Base-by-base conservation (phyloP, 2,888 invertebrate species). In the Caprella mutica region DNA sequence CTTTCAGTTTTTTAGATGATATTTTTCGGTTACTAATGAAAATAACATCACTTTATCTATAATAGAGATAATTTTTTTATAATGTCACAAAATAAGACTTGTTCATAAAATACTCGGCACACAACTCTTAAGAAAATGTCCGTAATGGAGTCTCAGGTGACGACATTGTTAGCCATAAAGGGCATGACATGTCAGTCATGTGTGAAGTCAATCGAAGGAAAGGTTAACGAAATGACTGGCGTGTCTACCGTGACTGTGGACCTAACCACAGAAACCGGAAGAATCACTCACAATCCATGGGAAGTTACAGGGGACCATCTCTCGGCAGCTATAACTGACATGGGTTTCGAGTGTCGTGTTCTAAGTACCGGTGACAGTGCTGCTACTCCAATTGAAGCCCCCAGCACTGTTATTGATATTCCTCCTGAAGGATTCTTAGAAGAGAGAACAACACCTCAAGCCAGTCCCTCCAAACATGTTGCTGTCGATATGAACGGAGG, bases 201-300 rank as follows among this genome's bases (percentile, higher is more conserved):
- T 67, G 77, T 77, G n/a, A 70, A 71, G 39, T 75, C 73, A 63
- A 78, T 78, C 52, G 73, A 76, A 63, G 67, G 68, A 19, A 69
- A 67, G 27, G 67, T 91, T 5, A 77, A 78, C 1, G 78, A 78
- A 6, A 77, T 80, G 65, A 70, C 78, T 0, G 90, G 87, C 5
- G 76, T 86, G 0, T 69, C 73, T 8, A 71, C 73, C 1, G 79
- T 82, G 5, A 73, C 74, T 44, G 83, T 86, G 1, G 46, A 57
- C 24, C 39, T 63, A 40, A 48, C 24, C 6, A 44, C 43, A 29
- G 59, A 59, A 26, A 35, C 38, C 5, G 63, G 59, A 17, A 54
- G 40, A 6, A 55, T 59, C 5, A 29, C 39, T 12, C 59, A 57
- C 46, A 29, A 59, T 23, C 24, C 54, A 4, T n/a, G n/a, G n/a